phyloP scores from a whole-genome alignment of 2,888 invertebrate genomes.

The Morpho achilles region DNA sequence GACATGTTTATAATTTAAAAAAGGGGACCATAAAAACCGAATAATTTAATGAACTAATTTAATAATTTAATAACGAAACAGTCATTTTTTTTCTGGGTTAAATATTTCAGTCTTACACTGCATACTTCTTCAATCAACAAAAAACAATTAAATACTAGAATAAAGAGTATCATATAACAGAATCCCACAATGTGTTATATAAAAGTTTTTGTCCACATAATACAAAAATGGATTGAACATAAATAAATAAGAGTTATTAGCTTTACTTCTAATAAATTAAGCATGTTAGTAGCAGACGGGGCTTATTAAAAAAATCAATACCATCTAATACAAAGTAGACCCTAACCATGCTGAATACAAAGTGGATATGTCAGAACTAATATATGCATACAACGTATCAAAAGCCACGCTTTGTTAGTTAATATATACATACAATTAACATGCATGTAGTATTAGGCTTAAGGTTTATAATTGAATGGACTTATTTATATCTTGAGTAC shows the following conservation, averaged over 20 bases:
- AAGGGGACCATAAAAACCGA: too few species aligned
- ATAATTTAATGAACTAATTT: too few species aligned
- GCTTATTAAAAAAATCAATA: conserved; percentile 17
- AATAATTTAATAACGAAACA: too few species aligned
- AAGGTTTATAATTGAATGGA: conserved; percentile 17
- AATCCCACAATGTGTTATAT: too few species aligned
- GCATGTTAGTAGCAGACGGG: conserved; percentile 15
- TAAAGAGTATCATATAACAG: too few species aligned
- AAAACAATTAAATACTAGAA: too few species aligned
- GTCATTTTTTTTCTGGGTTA: too few species aligned
- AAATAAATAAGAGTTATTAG: conserved; percentile 2
- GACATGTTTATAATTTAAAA: too few species aligned
- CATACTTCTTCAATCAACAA: too few species aligned
- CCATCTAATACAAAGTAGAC: conserved; percentile 23
- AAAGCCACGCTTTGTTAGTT: conserved; percentile 8
- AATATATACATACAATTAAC: conserved; percentile 9
- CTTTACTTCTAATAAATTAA: conserved; percentile 13
- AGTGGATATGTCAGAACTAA: conserved; percentile 20
- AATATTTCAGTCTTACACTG: too few species aligned
- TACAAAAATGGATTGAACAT: background rate
- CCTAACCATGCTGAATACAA: conserved; percentile 21
- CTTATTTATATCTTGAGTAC: conserved; percentile 10
- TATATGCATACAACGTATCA: conserved; percentile 14
- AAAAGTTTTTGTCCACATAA: too few species aligned
- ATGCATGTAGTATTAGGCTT: background rate